phyloP scores from a whole-genome alignment of 2,113 vertebrate genomes.

The Romanogobio albipinnatus region DNA sequence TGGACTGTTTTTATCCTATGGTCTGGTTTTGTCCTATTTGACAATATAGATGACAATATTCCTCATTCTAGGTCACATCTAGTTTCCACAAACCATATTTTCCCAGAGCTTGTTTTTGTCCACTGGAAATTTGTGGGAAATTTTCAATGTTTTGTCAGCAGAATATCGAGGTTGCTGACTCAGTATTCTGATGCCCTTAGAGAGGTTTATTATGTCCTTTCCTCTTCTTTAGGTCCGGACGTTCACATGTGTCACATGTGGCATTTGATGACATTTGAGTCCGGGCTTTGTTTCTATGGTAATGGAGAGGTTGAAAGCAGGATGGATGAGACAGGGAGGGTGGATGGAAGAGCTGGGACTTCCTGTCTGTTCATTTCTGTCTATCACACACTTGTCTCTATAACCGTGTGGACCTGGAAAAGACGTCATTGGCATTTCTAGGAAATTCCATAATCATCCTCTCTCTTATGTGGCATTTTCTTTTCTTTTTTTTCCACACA shows the following conservation, averaged over 20 bases:
- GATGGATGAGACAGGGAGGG: slow-evolving; percentile 16
- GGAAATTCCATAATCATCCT: not conserved
- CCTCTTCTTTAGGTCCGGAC: slow-evolving; percentile 5
- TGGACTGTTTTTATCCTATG: not conserved
- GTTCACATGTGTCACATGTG: slow-evolving; percentile 50
- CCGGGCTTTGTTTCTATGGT: slow-evolving; percentile 64
- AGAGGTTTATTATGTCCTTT: not conserved
- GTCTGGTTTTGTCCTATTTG: no score
- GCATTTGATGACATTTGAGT: slow-evolving; percentile 66
- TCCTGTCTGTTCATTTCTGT: slow-evolving; percentile 4
- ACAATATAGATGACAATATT: not conserved
- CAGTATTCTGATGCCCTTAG: not conserved
- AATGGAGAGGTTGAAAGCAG: slow-evolving; percentile 41
- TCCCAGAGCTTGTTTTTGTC: not conserved
- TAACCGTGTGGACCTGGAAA: slow-evolving; percentile 20
- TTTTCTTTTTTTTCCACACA: not conserved
- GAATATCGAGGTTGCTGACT: not conserved
- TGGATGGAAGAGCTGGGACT: not conserved
- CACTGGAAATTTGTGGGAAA: not conserved
- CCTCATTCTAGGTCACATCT: not conserved
- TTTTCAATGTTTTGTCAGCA: not conserved
- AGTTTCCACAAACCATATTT: not conserved
- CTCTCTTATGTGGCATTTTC: not conserved
- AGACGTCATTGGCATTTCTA: slow-evolving; percentile 31
- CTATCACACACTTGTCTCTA: slow-evolving; percentile 54